Evolutionary conservation across 2,888 invertebrate genomes (phyloP).

Genomic region (Clusia tigrina): DNA sequence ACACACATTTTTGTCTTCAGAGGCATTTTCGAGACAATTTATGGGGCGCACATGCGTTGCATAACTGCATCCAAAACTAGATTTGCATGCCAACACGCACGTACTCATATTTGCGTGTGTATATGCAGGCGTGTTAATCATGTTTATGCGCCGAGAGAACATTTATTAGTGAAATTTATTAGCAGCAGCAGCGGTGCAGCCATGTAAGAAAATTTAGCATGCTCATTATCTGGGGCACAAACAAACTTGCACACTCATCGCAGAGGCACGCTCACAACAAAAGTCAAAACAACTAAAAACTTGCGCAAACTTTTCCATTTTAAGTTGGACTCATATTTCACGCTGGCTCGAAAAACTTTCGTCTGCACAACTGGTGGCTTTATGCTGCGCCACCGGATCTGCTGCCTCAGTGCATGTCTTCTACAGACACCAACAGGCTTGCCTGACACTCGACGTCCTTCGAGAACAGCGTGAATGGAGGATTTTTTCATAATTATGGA

Average conservation of each 20-base stretch:
- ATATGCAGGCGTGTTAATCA: slow-evolving; percentile 21
- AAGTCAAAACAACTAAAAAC: slow-evolving; percentile 5
- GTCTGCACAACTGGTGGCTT: too few relatives aligned
- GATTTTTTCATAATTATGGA: too few relatives aligned
- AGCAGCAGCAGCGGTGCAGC: slow-evolving; percentile 13
- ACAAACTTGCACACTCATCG: not conserved
- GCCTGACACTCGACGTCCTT: too few relatives aligned
- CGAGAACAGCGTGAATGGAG: too few relatives aligned
- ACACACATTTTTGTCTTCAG: slow-evolving; percentile 16
- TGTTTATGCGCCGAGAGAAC: slow-evolving; percentile 15
- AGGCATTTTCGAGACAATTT: slow-evolving; percentile 15
- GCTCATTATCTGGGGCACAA: too few relatives aligned
- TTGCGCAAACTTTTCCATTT: slow-evolving; percentile 2
- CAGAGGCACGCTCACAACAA: not conserved
- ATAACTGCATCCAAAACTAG: not conserved
- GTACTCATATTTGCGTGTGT: not conserved
- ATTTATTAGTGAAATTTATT: slow-evolving; percentile 28
- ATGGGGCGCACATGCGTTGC: not conserved
- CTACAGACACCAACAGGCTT: too few relatives aligned
- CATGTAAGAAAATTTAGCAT: slow-evolving; percentile 9
- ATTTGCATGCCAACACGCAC: not conserved
- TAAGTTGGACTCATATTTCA: not conserved
- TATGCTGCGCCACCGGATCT: too few relatives aligned
- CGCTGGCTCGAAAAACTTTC: too few relatives aligned
- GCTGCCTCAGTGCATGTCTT: too few relatives aligned